Percentiles rank a stretch among this genome's conserved stretches.
Conservation (phyloP, 2,113 vertebrate species). For the Balaeniceps rex region DNA sequence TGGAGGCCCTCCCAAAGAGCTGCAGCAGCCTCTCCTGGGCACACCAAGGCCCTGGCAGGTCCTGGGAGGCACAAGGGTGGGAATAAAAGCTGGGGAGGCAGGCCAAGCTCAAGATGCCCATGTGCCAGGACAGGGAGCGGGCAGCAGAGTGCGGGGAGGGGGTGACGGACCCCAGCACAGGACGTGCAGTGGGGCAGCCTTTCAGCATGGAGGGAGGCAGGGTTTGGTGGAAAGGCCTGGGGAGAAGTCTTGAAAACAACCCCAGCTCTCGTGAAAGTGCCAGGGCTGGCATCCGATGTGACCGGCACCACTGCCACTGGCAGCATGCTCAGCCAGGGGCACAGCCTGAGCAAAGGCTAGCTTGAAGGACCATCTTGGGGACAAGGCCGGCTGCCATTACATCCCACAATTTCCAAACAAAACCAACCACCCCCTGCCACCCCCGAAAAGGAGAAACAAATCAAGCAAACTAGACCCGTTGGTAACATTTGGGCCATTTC, state of each 20-base stretch:
- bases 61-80: neutral
- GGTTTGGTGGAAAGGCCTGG: neutral
- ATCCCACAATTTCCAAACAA: neutral
- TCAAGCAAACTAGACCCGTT: constrained; percentile 11
- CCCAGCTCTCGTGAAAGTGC: neutral
- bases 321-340: neutral
- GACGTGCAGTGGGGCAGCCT: neutral
- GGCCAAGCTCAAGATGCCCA: neutral
- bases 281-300: neutral
- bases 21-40: neutral
- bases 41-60: neutral
- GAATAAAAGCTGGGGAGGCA: neutral
- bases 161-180: neutral
- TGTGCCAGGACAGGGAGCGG: neutral
- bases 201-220: neutral
- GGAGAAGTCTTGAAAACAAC: neutral
- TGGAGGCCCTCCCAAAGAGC: neutral
- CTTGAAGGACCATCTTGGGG: neutral
- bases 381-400: neutral
- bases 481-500: constrained; percentile 56
- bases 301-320: neutral
- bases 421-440: neutral
- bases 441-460: neutral
- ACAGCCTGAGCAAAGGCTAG: neutral
- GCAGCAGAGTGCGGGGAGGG: neutral